Base-by-base conservation (phyloP, 2,888 invertebrate genomes). In the Nasonovia ribisnigri region DNA sequence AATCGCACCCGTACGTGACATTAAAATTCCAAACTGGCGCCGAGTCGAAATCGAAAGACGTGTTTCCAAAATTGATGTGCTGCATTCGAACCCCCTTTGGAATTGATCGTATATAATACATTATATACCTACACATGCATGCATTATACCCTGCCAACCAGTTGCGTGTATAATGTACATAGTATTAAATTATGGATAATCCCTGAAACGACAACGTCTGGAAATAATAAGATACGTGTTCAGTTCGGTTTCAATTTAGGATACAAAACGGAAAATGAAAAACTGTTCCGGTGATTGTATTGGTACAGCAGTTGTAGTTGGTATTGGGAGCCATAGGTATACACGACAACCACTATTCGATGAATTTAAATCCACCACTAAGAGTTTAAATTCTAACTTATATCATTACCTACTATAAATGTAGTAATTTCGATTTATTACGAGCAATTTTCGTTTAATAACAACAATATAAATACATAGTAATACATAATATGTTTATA, bases 171-270 rank as follows among this genome's bases (percentile, higher is more conserved):
- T 84, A 43, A 42, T 54, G 42, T 36, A 36, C 46, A 43, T n/a
- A 36, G 77, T 54, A 84, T 91, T 91, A 84, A 91, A 91, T 91
- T 91, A 84, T 54, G 51, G 91, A 91, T 91, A 26, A 54, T 84
- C 54, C 10, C n/a, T 10, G 29, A 6, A 43, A 89, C 1, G 84
- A 91, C n/a, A 46, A 90, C 54, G 84, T 42, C 11, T 29, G 16
- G 5, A 54, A 43, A 43, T 54, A 54, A 91, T n/a, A 54, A 77
- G 84, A 84, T 84, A 43, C 84, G 84, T 54, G 91, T 91, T 91
- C 43, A 10, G 84, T 91, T 77, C 20, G 43, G 84, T 91, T 77
- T 77, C 51, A 67, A 77, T 90, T 90, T 84, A 57, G 43, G 13
- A 89, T 8, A 48, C 13, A 1, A 54, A 42, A 26, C 42, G 42